Evolutionary conservation across 2,888 invertebrate genomes (phyloP).

Genomic region (Halictus ligatus): DNA sequence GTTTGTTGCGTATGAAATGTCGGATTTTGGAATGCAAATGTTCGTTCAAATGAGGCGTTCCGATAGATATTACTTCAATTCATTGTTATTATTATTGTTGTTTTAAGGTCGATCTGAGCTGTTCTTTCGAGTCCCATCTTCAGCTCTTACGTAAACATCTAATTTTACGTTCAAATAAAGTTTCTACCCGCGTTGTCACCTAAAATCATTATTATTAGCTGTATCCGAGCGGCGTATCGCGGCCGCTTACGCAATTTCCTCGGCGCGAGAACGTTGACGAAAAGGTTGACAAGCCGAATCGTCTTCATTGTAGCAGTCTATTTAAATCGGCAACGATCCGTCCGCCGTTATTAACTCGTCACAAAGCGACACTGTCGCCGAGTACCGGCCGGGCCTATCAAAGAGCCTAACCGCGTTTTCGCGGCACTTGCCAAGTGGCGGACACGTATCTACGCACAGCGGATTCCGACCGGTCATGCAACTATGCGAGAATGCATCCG

Average conservation of each 20-base stretch:
- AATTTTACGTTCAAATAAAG: too few relatives aligned
- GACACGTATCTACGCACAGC: conserved; percentile 7
- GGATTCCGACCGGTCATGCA: conserved; percentile 10
- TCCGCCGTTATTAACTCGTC: not conserved
- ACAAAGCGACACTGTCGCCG: not conserved
- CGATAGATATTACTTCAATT: too few relatives aligned
- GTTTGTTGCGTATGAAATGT: too few relatives aligned
- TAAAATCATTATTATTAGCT: not conserved
- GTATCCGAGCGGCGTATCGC: not conserved
- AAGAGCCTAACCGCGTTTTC: conserved; percentile 2
- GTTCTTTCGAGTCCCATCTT: not conserved
- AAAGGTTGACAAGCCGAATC: not conserved
- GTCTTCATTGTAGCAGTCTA: conserved; percentile 1
- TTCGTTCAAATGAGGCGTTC: too few relatives aligned
- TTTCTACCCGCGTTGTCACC: not conserved
- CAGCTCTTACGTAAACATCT: not conserved
- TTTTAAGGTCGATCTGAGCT: too few relatives aligned
- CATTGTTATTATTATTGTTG: too few relatives aligned
- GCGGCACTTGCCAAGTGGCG: conserved; percentile 4
- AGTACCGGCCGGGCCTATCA: not conserved
- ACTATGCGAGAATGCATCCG: conserved; percentile 26
- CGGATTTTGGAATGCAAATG: too few relatives aligned
- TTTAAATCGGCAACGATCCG: not conserved
- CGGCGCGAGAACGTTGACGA: not conserved
- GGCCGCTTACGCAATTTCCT: not conserved